Evolutionary conservation across 1,140 invertebrate genomes (phyloP), one percentile per base, ranked within the genome.

Genomic region (Tyrophagus putrescentiae): DNA sequence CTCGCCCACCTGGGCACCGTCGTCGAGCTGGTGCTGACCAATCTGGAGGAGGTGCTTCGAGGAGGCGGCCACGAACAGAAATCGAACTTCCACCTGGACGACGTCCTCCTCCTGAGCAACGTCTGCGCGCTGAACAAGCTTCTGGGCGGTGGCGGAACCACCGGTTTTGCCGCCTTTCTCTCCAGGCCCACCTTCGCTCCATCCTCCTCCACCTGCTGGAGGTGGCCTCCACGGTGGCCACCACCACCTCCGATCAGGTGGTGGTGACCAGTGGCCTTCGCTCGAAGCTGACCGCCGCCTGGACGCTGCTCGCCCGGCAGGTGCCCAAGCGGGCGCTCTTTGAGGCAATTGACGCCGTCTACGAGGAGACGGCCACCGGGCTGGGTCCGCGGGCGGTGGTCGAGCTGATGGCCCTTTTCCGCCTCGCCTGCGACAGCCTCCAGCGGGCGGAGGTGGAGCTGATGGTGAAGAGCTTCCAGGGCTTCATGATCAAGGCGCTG

Each of bases 51-150:
- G n/a, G n/a, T n/a, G n/a, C n/a, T n/a, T n/a, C n/a, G 13, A 39
- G n/a, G n/a, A 39, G 36, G 13, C n/a, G 13, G 13, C 13, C 13
- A 39, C 36, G 13, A 39, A 39, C n/a, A 13, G 36, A 39, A 39
- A 39, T 39, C n/a, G 36, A 39, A 13, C 31, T n/a, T 7, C 31
- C 3, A 13, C 13, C 50, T 31, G 16, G 33, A 42, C 25, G 56
- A 62, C 11, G 32, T 58, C 36, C n/a, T 62, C 11, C 18, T 57
- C 7, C 44, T 59, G n/a, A 45, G 41, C 13, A 59, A 59, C 34
- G 11, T 62, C n/a, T 44, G 54, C 13, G 31, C 41, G 11, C 16
- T 62, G n/a, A n/a, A n/a, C 13, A 62, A 62, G 32, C 25, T 62
- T 27, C 48, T n/a, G n/a, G n/a, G n/a, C n/a, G n/a, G n/a, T n/a